phyloP scores from a whole-genome alignment of 1,140 invertebrate species.

The Trichonephila inaurata region DNA sequence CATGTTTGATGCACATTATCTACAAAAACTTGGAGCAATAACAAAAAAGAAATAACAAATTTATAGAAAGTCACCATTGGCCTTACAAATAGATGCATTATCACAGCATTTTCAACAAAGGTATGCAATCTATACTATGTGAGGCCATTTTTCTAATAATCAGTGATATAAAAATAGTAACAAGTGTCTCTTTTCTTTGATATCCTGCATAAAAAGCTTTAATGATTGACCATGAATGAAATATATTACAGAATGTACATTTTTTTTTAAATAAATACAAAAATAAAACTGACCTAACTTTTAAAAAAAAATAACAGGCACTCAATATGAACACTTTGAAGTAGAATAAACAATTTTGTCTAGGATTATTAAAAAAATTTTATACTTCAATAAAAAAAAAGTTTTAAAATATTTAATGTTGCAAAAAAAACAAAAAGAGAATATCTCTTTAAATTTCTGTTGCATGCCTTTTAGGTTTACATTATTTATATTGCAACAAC shows the following conservation, averaged over 20 bases:
- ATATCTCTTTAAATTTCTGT: no score
- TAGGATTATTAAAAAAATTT: no score
- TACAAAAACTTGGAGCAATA: slow-evolving; percentile 46
- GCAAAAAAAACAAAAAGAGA: no score
- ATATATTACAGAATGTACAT: background rate
- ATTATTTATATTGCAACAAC: no score
- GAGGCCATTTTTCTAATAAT: background rate
- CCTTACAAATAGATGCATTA: slow-evolving; percentile 46
- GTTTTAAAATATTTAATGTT: background rate
- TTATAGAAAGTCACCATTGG: slow-evolving; percentile 16
- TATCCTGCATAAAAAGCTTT: slow-evolving; percentile 14
- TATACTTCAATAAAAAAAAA: background rate
- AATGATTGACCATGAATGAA: background rate
- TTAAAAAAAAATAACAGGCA: no score
- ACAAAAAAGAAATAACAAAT: slow-evolving; percentile 58
- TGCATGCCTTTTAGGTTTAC: no score
- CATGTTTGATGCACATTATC: background rate
- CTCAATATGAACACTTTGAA: background rate
- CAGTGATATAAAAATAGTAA: slow-evolving; percentile 54
- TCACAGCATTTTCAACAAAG: slow-evolving; percentile 49
- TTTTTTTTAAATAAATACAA: background rate
- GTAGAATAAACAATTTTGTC: background rate
- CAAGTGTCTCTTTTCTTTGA: background rate
- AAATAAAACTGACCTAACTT: background rate
- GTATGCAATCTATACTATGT: slow-evolving; percentile 22